Percentiles rank a stretch among this genome's conserved stretches.
Conservation (phyloP, 2,888 invertebrate species). For the Slavum lentiscoides region DNA sequence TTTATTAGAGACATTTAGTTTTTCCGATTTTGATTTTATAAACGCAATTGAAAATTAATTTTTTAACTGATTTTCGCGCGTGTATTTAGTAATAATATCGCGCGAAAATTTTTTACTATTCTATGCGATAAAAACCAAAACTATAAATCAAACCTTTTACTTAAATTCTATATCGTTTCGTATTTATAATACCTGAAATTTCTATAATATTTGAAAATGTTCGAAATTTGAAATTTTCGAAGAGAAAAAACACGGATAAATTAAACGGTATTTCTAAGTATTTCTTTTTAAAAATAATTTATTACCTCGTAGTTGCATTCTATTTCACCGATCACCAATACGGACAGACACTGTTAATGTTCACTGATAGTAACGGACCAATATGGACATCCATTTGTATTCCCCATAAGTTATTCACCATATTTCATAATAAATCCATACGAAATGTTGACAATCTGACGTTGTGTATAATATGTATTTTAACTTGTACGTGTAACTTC, state of each 20-base stretch:
- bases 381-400: neutral
- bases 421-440: neutral
- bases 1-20: too few relatives aligned
- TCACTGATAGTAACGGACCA: too few relatives aligned
- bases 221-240: neutral
- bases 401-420: slow-evolving; percentile 1
- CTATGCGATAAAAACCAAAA: too few relatives aligned
- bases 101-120: too few relatives aligned
- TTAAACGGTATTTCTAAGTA: neutral
- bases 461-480: neutral
- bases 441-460: neutral
- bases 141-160: neutral
- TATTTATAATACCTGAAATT: neutral
- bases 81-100: neutral
- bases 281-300: neutral
- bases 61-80: neutral
- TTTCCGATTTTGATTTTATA: too few relatives aligned
- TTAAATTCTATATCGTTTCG: neutral
- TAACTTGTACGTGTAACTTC: neutral
- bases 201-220: neutral
- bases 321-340: neutral
- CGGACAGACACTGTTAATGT: too few relatives aligned
- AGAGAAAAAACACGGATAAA: neutral
- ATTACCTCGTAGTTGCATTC: neutral
- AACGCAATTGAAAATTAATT: neutral